Evolutionary conservation across 2,888 invertebrate species (phyloP).

Genomic region (Trileptium ribeirensis): DNA sequence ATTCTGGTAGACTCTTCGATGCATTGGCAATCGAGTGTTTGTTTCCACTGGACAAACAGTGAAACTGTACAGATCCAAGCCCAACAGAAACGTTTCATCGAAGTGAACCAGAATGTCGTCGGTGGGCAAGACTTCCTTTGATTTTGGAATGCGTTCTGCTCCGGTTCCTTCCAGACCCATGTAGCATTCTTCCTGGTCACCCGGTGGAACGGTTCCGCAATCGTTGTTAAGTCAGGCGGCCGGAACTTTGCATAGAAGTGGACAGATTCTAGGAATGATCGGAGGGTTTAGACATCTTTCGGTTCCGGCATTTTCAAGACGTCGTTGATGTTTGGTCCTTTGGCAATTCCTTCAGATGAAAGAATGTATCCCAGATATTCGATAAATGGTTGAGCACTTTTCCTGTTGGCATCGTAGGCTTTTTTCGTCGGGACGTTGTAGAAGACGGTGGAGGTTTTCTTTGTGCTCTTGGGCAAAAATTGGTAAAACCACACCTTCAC

Average conservation of each 20-base stretch:
- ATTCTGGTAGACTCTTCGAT: conserved; percentile 33
- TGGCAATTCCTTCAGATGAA: conserved; percentile 21
- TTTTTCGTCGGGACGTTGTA: neutral
- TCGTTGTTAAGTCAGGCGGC: neutral
- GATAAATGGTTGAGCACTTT: conserved; percentile 15
- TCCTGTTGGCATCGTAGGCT: conserved; percentile 24
- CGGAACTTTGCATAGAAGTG: neutral
- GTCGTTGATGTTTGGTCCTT: conserved; percentile 25
- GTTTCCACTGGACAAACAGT: conserved; percentile 28
- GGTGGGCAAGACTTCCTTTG: neutral
- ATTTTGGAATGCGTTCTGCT: neutral
- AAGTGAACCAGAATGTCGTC: neutral
- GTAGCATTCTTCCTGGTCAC: neutral
- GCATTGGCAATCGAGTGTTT: conserved; percentile 36
- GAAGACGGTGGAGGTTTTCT: neutral
- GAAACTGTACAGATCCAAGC: conserved; percentile 24
- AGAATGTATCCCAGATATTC: conserved; percentile 15
- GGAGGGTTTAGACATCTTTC: neutral
- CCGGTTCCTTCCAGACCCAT: neutral
- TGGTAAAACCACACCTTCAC: neutral
- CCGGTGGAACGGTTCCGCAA: neutral
- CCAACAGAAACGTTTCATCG: conserved; percentile 10
- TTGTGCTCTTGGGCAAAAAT: too few relatives aligned
- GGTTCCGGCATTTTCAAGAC: conserved; percentile 25
- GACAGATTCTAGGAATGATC: neutral